These are phyloP conservation scores for Gallinago media DNA, from an alignment of 2,113 vertebrate species.

Conservation along the genomic window DNA sequence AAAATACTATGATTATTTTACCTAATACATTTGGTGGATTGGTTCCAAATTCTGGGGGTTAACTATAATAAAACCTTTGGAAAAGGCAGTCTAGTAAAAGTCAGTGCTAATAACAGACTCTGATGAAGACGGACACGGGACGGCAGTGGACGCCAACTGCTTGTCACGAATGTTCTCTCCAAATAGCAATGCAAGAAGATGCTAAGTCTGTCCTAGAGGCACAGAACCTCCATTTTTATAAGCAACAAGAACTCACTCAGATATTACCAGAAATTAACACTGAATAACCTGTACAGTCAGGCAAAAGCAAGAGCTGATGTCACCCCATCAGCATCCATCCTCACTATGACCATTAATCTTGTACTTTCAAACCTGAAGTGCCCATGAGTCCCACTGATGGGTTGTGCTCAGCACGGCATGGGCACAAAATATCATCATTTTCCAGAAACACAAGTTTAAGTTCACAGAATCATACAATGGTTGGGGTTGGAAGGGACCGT, in stretches of 20 bases:
- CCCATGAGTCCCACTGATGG: rapidly evolving
- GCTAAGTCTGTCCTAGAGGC: background rate
- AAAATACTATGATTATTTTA: background rate
- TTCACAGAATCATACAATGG: background rate
- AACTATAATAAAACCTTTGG: conserved; percentile 17
- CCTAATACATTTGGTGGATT: background rate
- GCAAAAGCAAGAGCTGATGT: background rate
- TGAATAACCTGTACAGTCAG: background rate
- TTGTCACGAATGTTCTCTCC: background rate
- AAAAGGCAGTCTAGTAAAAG: background rate
- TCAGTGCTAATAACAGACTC: background rate
- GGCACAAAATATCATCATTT: background rate
- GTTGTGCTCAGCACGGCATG: background rate
- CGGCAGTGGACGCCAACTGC: background rate
- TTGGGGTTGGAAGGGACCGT: background rate
- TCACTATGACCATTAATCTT: too few species aligned
- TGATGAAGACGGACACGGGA: background rate
- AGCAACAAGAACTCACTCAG: background rate
- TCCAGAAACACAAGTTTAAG: background rate
- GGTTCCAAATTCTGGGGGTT: background rate
- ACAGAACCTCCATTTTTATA: background rate
- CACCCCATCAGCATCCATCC: rapidly evolving
- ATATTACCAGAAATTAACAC: background rate
- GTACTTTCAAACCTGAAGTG: background rate
- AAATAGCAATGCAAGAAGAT: background rate